Conservation (phyloP, 2,797 vertebrate species). For the Mareca penelope region DNA sequence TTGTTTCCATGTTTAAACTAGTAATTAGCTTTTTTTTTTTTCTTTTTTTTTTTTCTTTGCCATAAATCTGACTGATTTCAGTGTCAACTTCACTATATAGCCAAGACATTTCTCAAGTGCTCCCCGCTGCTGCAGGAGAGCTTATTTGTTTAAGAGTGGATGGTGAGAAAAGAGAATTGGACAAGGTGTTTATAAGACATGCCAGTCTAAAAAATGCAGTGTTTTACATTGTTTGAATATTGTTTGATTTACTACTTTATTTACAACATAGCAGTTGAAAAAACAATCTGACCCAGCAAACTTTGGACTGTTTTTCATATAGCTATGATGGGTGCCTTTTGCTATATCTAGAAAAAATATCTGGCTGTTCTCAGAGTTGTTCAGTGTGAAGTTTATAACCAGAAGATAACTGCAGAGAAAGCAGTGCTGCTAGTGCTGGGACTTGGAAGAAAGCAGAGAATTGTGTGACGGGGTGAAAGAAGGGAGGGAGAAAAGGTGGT, state of each 20-base stretch:
- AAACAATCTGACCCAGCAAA: slow-evolving; percentile 51
- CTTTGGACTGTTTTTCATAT: slow-evolving; percentile 12
- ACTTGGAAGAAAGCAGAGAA: not conserved
- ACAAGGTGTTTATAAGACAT: slow-evolving; percentile 51
- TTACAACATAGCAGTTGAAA: slow-evolving; percentile 42
- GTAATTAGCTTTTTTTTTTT: not conserved
- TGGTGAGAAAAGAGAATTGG: slow-evolving; percentile 23
- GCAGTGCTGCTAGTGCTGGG: not conserved
- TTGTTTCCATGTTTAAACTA: slow-evolving; percentile 36
- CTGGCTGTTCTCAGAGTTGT: not conserved
- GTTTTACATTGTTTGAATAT: slow-evolving; percentile 48
- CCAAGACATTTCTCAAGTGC: slow-evolving; percentile 11
- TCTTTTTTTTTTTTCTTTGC: not conserved
- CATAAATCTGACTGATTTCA: slow-evolving; percentile 49
- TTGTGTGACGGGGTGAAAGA: not conserved
- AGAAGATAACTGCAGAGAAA: not conserved
- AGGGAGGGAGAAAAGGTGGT: not conserved
- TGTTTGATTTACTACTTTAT: slow-evolving; percentile 60
- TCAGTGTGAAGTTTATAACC: not conserved
- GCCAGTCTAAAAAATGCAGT: slow-evolving; percentile 21
- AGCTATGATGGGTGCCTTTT: not conserved
- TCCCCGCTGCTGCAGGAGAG: not conserved
- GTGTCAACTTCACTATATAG: not conserved
- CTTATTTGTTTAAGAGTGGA: not conserved
- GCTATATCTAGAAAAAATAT: not conserved